Evolutionary conservation across 2,888 invertebrate species (phyloP).

Genomic region (Laspeyria flexula): DNA sequence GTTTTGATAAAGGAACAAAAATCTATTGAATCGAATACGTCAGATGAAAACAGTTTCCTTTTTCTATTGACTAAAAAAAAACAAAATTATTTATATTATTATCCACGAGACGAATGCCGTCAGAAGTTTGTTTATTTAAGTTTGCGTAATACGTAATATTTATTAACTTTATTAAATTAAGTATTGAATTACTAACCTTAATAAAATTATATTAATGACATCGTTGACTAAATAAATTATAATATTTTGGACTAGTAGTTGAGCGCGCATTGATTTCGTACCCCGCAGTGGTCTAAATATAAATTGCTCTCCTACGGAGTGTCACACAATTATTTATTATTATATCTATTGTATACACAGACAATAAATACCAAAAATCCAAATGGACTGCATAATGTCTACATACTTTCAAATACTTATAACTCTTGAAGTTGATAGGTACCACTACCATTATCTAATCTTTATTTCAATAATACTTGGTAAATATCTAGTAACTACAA

Average conservation of each 20-base stretch:
- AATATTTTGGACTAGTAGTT: slow-evolving; percentile 48
- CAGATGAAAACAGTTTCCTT: not conserved
- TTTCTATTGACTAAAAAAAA: too few species aligned
- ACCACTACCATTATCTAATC: too few species aligned
- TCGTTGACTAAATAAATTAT: slow-evolving; percentile 58
- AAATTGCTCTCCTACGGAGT: slow-evolving; percentile 47
- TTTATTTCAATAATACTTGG: too few species aligned
- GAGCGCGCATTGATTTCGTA: slow-evolving; percentile 45
- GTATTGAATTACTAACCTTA: slow-evolving; percentile 51
- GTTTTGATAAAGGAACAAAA: not conserved
- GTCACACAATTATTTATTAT: slow-evolving; percentile 11
- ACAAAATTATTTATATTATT: too few species aligned
- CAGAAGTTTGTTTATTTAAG: too few species aligned
- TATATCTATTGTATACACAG: not conserved
- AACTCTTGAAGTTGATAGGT: too few species aligned
- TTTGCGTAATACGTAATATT: too few species aligned
- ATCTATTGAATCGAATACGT: not conserved
- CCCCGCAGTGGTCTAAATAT: slow-evolving; percentile 54
- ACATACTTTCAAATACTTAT: too few species aligned
- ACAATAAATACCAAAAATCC: not conserved
- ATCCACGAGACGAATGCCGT: too few species aligned
- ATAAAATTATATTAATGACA: slow-evolving; percentile 50
- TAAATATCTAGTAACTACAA: too few species aligned
- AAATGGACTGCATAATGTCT: too few species aligned
- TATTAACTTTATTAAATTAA: not conserved